Base-by-base conservation (phyloP, 2,113 vertebrate species). In the Larimichthys polyactis region DNA sequence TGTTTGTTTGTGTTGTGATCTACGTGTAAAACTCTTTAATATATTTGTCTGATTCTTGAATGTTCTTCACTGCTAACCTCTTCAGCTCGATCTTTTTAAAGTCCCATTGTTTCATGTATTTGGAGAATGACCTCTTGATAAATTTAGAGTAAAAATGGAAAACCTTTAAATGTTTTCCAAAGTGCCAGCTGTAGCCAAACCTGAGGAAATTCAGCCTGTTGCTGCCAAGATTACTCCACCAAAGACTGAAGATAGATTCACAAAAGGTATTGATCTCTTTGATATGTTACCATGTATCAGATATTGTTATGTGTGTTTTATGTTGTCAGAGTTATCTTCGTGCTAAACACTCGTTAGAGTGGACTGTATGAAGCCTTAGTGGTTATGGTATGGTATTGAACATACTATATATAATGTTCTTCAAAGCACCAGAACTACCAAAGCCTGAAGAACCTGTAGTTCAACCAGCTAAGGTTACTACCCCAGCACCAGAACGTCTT, bases 281-380 rank as follows among this genome's bases (percentile, higher is more conserved):
- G 4, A 55, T 16, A 2, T 81, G 55, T 55, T 55, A 20, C 49
- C 17, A 63, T 54, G 20, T 29, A 11, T 20, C 19, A 20, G 10
- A 52, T n/a, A 52, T 64, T 64, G 27, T 60, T 14, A 62, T 73
- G 40, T 83, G 65, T 64, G 1, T 70, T 83, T 24, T 49, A 29
- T 70, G 63, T 75, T 19, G 10, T 79, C 20, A 69, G 5, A 43
- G 36, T 16, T 22, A 8, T 72, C 3, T 48, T 55, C 75, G 40
- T 32, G 70, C 48, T n/a, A 27, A 62, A 4, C 88, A 84, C 89
- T 87, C 85, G 52, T 58, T 19, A 80, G 89, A 90, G 90, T 89
- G 89, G 36, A 52, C 5, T 44, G 3, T 49, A 20, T 32, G 9
- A 71, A 1, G 22, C 10, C 60, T 82, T 24, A 4, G 3, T 52